A percentile compares a stretch with the other conserved stretches of the same genome.
Conservation (phyloP, 2,888 invertebrate species). For the Thymelicus lineola region DNA sequence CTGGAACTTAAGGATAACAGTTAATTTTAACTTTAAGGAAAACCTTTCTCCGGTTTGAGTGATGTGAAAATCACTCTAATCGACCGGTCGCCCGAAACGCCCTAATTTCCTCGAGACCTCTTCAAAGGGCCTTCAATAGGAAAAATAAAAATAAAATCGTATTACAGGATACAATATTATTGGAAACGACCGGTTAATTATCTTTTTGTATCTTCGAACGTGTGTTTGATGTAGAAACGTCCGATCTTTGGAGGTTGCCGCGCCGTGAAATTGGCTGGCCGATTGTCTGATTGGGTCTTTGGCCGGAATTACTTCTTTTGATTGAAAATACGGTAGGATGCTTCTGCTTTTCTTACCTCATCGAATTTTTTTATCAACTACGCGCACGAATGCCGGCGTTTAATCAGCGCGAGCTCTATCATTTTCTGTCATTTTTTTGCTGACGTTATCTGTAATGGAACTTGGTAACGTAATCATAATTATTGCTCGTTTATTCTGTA, state of each 20-base stretch:
- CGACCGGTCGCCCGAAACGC: not conserved
- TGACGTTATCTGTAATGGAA: not conserved
- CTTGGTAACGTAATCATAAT: not conserved
- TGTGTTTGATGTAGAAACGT: slow-evolving; percentile 56
- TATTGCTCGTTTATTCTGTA: not conserved
- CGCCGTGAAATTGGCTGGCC: slow-evolving; percentile 76
- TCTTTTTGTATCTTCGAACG: slow-evolving; percentile 23
- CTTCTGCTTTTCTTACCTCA: slow-evolving; percentile 21
- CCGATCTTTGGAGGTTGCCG: slow-evolving; percentile 62
- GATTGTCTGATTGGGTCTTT: slow-evolving; percentile 61
- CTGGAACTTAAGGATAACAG: not conserved
- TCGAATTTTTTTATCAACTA: slow-evolving; percentile 10
- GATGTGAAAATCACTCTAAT: slow-evolving; percentile 1
- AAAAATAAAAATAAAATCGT: slow-evolving; percentile 10
- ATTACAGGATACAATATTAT: slow-evolving; percentile 14
- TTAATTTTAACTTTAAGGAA: not conserved
- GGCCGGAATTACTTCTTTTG: slow-evolving; percentile 50
- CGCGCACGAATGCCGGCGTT: not conserved
- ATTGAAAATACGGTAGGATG: slow-evolving; percentile 36
- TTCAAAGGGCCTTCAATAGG: slow-evolving; percentile 1
- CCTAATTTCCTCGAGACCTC: not conserved
- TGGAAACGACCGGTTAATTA: slow-evolving; percentile 14
- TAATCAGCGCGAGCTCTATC: not conserved
- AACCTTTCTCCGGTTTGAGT: not conserved
- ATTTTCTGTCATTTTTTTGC: slow-evolving; percentile 3